phyloP scores from a whole-genome alignment of 2,113 vertebrate species.

The Geococcyx californianus region DNA sequence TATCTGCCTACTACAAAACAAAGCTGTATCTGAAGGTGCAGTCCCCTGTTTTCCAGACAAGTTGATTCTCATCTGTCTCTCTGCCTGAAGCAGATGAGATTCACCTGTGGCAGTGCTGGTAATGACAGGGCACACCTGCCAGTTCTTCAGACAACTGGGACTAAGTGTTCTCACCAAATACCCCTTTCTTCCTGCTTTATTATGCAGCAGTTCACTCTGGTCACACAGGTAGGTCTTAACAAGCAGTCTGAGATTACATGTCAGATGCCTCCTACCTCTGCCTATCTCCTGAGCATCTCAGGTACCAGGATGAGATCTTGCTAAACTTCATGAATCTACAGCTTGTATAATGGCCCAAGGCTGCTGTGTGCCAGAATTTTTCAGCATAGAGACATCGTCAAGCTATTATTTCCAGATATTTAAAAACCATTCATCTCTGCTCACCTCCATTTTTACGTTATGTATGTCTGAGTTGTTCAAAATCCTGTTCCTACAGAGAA shows the following conservation, averaged over 20 bases:
- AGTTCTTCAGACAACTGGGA: background rate
- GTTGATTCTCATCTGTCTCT: background rate
- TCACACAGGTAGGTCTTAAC: background rate
- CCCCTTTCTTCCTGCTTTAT: background rate
- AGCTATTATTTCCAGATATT: background rate
- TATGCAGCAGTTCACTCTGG: background rate
- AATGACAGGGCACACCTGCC: background rate
- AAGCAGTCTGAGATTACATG: background rate
- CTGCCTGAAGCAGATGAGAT: background rate
- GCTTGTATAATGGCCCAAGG: background rate
- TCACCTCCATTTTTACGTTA: background rate
- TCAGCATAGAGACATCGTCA: background rate
- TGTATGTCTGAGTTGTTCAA: background rate
- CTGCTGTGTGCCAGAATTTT: background rate
- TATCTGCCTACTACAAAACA: background rate
- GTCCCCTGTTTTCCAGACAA: background rate
- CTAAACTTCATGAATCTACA: background rate
- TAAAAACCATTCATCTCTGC: background rate
- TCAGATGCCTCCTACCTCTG: background rate
- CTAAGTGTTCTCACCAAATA: background rate
- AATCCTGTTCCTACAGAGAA: background rate
- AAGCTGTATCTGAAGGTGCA: background rate
- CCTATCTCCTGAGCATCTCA: background rate
- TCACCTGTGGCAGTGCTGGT: background rate
- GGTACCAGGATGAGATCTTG: background rate